phyloP scores from a whole-genome alignment of 2,113 vertebrate genomes.

The Okapia johnstoni region DNA sequence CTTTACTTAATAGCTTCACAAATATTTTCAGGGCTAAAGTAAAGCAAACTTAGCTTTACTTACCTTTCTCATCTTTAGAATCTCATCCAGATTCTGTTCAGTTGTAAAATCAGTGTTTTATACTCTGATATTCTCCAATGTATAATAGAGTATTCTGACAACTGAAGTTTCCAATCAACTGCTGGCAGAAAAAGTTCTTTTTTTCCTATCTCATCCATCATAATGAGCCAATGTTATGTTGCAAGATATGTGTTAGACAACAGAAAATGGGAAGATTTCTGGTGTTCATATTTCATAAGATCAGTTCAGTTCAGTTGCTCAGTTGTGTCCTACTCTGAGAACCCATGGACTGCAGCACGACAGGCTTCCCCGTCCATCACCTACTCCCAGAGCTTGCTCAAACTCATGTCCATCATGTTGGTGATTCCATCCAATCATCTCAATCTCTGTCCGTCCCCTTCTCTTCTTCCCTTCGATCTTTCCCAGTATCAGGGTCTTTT shows the following conservation, averaged over 20 bases:
- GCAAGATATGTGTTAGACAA: neutral
- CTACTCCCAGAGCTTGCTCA: neutral
- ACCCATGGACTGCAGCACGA: neutral
- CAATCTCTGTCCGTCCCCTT: neutral
- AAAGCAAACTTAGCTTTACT: neutral
- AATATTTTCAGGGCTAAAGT: constrained; percentile 14
- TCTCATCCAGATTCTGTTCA: neutral
- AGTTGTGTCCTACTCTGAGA: neutral
- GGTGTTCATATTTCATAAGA: neutral
- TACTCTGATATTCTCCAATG: neutral
- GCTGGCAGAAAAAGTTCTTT: neutral
- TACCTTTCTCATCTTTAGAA: neutral
- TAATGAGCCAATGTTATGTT: neutral
- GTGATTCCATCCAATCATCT: neutral
- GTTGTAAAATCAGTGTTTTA: neutral
- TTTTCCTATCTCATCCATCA: neutral
- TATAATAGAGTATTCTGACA: neutral
- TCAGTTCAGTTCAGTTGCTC: neutral
- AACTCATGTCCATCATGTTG: neutral
- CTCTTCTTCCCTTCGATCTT: neutral
- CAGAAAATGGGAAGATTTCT: neutral
- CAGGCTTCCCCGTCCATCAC: neutral
- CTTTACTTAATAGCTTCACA: constrained; percentile 9
- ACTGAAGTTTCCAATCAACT: neutral
- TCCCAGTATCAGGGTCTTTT: neutral